Base-by-base conservation (phyloP, 2,888 invertebrate species). In the Scaptomyza tumidula region DNA sequence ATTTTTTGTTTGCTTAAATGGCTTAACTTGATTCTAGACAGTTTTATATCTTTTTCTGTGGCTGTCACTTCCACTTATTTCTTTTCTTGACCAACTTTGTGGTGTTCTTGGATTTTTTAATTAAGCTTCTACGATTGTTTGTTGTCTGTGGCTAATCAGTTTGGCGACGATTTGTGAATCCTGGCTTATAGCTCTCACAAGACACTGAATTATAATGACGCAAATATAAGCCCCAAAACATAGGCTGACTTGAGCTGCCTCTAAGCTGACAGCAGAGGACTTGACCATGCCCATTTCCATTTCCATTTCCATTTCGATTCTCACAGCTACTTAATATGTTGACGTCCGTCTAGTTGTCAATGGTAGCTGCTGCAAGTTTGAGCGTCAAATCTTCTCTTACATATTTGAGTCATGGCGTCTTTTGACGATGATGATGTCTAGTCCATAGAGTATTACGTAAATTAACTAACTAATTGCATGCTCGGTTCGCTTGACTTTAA, bases 181-280 rank as follows among this genome's bases (percentile, higher is more conserved):
- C 43, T 37, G 70, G 80, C 77, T 81, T 82, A 77, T 39, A 33
- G n/a, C 50, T 35, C n/a, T n/a, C 10, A 19, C 9, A 35, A 57
- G 49, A 56, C 75, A 56, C 62, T 64, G 72, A 41, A 74, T 78
- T 78, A 78, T 78, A 86, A 73, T 74, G 70, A 77, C 71, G 66
- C 58, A 69, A 71, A 76, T 79, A 80, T 76, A 80, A 84, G 66
- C 68, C 53, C 66, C 55, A 14, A 53, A 45, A 59, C 69, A 46
- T 65, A 55, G 72, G 66, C 43, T 27, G 49, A 60, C 53, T 73
- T 69, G 61, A 69, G 69, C 48, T 24, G 46, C 63, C 53, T 67
- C 16, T 56, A 72, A 63, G 62, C 16, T 44, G 67, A 67, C 49
- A 67, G 49, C 1, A 10, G 41, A 41, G 10, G 41, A 16, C 41